phyloP scores from a whole-genome alignment of 64 coral and sea anemone genomes.

The Dendrophyllia cribrosa region DNA sequence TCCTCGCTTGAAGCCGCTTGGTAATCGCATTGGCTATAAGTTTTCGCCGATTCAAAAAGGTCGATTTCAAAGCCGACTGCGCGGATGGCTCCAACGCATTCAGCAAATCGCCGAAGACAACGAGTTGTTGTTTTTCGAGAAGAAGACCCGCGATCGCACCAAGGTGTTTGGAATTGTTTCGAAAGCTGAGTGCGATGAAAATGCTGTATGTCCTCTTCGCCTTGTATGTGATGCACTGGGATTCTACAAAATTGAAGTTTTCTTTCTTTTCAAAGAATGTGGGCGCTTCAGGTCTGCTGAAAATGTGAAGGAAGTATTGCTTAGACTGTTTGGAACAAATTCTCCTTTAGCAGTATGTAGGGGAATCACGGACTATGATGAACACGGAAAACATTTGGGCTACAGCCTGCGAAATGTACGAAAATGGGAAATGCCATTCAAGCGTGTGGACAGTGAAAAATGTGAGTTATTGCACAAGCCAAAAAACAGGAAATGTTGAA shows the following conservation, averaged over 20 bases:
- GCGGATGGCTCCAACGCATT: too few relatives aligned
- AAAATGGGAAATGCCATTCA: conserved; percentile 14
- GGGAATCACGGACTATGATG: background rate
- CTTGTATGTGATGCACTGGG: background rate
- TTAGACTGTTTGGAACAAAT: background rate
- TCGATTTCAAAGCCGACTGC: too few relatives aligned
- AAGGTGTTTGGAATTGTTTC: conserved; percentile 1
- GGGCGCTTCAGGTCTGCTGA: background rate
- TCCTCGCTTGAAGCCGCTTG: too few relatives aligned
- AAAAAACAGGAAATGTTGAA: background rate
- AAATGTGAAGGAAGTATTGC: background rate
- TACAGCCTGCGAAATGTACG: background rate
- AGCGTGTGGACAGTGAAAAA: background rate
- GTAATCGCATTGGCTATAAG: too few relatives aligned
- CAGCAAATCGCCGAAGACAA: background rate
- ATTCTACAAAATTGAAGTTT: background rate
- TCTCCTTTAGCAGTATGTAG: background rate
- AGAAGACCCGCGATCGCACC: background rate
- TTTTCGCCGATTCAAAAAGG: too few relatives aligned
- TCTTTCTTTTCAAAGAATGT: background rate
- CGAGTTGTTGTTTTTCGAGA: too few relatives aligned
- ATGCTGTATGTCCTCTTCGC: background rate
- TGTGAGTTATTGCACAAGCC: conserved; percentile 1
- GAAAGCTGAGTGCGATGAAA: background rate
- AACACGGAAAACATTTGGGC: background rate